Evolutionary conservation across 1,140 invertebrate species (phyloP), one percentile per base, ranked within the genome.

Genomic region (Orussus abietinus): DNA sequence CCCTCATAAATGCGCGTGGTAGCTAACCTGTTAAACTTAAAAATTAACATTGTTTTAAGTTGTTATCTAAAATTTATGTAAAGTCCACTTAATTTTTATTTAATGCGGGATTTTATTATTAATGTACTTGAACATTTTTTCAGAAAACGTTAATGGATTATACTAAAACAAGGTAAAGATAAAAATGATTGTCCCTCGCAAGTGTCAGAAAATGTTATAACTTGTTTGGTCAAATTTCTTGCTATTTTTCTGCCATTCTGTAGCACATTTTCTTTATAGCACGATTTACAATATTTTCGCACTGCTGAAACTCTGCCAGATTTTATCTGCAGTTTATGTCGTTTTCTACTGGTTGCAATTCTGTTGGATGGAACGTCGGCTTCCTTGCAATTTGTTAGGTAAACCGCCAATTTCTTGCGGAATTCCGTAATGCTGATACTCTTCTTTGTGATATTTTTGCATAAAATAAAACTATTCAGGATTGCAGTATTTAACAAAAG

Each of bases 401-500:
- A 15, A 4, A n/a, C n/a, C n/a, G n/a, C n/a, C 22, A 41, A 41
- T 33, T 32, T 25, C 10, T 32, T 38, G 34, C 31, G 22, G 5
- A 35, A 45, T 45, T 45, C 31, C 1, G 25, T 40, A 20, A 40
- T 45, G 14, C 13, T 40, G n/a, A 40, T 3, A 29, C 38, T 47
- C 29, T 47, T 10, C 39, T 31, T 47, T 19, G 28, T 42, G 12
- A 42, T 42, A 42, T 42, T 9, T 42, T 42, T 47, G 5, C 26
- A 42, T 38, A 47, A 21, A 38, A 47, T 42, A 12, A 29, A 21
- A 46, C 26, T 18, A 41, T 45, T 32, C 15, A 40, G 6, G 26
- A 49, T 26, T 12, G 56, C 51, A 50, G 51, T 61, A 59, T 60
- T 66, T 40, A 63, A 42, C 50, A 68, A 48, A 37, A 70, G 28